phyloP scores from a whole-genome alignment of 2,888 invertebrate genomes.

The Lasius platythorax region DNA sequence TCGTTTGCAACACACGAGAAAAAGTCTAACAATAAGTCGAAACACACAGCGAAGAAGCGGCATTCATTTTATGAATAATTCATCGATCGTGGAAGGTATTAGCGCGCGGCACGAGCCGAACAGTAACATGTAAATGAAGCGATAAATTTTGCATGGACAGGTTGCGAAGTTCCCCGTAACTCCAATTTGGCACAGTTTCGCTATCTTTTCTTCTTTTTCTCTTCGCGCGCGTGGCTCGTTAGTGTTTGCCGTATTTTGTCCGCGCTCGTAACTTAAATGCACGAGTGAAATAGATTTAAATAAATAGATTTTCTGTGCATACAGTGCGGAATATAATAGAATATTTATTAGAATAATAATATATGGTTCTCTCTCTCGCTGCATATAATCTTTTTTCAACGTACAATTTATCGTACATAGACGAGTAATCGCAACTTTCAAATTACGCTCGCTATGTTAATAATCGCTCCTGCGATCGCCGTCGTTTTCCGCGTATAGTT shows the following conservation, averaged over 20 bases:
- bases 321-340: neutral
- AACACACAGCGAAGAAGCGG: conserved; percentile 70
- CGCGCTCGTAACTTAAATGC: conserved; percentile 49
- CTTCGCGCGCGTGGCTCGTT: conserved; percentile 39
- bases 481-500: conserved; percentile 61
- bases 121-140: conserved; percentile 79
- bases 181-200: conserved; percentile 73
- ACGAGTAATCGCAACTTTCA: conserved; percentile 1
- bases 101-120: conserved; percentile 73
- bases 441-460: conserved; percentile 26
- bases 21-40: conserved; percentile 77
- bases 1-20: conserved; percentile 72
- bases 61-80: conserved; percentile 77
- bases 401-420: neutral
- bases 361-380: neutral
- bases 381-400: neutral
- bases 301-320: conserved; percentile 23
- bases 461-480: conserved; percentile 19
- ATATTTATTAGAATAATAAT: neutral
- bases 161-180: conserved; percentile 70
- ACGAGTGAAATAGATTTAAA: conserved; percentile 39
- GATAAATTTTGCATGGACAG: conserved; percentile 79
- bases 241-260: conserved; percentile 25
- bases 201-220: conserved; percentile 52
- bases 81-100: conserved; percentile 76